Evolutionary conservation across 2,888 invertebrate genomes (phyloP), one percentile per base, ranked within the genome.

Genomic region (Caenorhabditis sp.): DNA sequence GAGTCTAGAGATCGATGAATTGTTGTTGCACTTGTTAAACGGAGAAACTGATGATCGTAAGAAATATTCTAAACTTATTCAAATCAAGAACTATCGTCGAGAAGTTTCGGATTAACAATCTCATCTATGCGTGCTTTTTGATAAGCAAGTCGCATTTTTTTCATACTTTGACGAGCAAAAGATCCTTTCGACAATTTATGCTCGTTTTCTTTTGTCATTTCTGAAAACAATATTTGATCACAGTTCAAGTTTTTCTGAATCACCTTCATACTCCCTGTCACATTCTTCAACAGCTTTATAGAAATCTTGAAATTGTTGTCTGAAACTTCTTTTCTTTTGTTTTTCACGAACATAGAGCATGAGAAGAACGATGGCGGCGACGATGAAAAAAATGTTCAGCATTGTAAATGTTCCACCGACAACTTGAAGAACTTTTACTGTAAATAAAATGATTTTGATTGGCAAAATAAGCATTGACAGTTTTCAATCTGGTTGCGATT

Each of bases 371-470:
- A 54, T 19, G 6, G 54, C 54, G 14, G 19, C 24, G 19, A 54
- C 12, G n/a, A 54, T 54, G 21, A 5, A 54, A 2, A 54, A 10
- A 26, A 54, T 26, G 21, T 54, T 54, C 24, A 54, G 14, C 24
- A 23, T 26, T 54, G 54, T 54, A 10, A 26, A 26, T 10, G 54
- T 26, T 26, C 54, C 54, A 8, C 54, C 54, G 12, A 54, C 54
- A 23, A 54, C 26, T 54, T 54, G 24, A 10, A 54, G 24, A 10
- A 54, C n/a, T 54, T 26, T 54, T 23, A 54, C 54, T 54, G 54
- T 17, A 54, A 54, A 54, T 8, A 54, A 54, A 54, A n/a, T n/a
- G n/a, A n/a, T n/a, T n/a, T n/a, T n/a, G n/a, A 31, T 31, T 31
- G 31, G 31, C 5, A 31, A 31, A 31, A 31, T 31, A n/a, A n/a